Evolutionary conservation across 2,113 vertebrate species (phyloP), one percentile per base, ranked within the genome.

Genomic region (Thunnus maccoyii): DNA sequence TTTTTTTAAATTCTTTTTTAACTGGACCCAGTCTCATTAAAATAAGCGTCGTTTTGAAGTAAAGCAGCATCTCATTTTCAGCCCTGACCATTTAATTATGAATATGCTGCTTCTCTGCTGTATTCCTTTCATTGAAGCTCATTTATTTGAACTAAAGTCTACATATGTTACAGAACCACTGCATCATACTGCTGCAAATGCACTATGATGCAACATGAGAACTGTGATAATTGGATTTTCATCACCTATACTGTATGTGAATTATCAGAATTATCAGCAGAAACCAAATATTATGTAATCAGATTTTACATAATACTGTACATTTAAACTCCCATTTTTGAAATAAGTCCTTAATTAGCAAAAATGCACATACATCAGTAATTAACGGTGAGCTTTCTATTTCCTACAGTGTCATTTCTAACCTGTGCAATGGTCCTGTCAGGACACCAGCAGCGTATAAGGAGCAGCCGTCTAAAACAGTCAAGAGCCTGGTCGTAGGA

Each of bases 391-490:
- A 41, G 36, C 36, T 8, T 36, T 8, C 36, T 41, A 9, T 41
- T 41, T 5, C 36, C 9, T 41, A 41, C 2, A 41, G 36, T 46
- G 51, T 63, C 16, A 41, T 58, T 16, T 46, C 56, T 62, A 17
- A 99, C 98, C 96, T 99, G 97, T 64, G 97, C 97, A 8, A 97
- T 98, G 64, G 97, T 99, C 88, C 98, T 95, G 89, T 99, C 98
- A 3, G 98, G 98, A 92, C 98, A 99, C 96, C 98, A 99, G 80
- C 96, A 97, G 81, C 98, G 96, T 78, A 99, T 97, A 48, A 99
- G 96, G 32, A 99, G 97, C 76, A 99, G 95, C 11, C 91, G 95
- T 57, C 95, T 91, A 73, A 99, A 99, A 90, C 96, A 96, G 84
- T 99, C 97, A 1, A 99, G 94, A 60, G 93, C 89, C 82, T 97